Base-by-base conservation (phyloP, 2,113 vertebrate genomes). In the Halichoeres trimaculatus region DNA sequence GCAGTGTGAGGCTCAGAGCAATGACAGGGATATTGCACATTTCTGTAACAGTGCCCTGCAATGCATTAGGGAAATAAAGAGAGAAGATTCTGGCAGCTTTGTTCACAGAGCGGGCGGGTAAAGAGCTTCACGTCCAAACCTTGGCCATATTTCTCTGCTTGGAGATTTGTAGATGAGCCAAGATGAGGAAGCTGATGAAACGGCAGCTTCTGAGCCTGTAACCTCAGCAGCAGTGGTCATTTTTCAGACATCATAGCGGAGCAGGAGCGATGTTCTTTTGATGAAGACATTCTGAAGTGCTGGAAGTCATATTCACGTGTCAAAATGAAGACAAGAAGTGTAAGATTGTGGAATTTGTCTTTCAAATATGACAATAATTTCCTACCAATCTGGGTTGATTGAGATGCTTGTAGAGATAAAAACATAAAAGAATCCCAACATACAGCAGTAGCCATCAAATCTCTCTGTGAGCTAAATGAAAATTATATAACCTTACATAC, bases 61-160 rank as follows among this genome's bases (percentile, higher is more conserved):
- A 78, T 85, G 52, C 83, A 78, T 78, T 61, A 58, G 83, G 83
- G 83, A 81, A 81, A 85, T 81, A 85, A 81, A 80, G 68, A 59
- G 64, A 52, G 66, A 63, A 62, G 60, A 45, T 58, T 54, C 72
- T 68, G 76, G 80, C 76, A 76, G 63, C 63, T 53, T 54, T 72
- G 38, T 57, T 80, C 77, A 73, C 41, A 30, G 65, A 70, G 56
- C 66, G 43, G 55, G 60, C 48, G 51, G 11, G 43, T 59, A 63
- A 71, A 59, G 40, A 71, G 74, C 52, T 47, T 43, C 41, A 43
- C 64, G 53, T 69, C 63, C 48, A 58, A 70, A 66, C 54, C 17
- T 5, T 7, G 5, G 61, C 60, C 43, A 67, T 61, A 45, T 66
- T 74, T 57, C 55, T 52, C 10, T 54, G 14, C 48, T 67, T 70